A percentile compares a stretch with the other conserved stretches of the same genome.
Conservation (phyloP, 2,888 invertebrate species). For the Biston betularia region DNA sequence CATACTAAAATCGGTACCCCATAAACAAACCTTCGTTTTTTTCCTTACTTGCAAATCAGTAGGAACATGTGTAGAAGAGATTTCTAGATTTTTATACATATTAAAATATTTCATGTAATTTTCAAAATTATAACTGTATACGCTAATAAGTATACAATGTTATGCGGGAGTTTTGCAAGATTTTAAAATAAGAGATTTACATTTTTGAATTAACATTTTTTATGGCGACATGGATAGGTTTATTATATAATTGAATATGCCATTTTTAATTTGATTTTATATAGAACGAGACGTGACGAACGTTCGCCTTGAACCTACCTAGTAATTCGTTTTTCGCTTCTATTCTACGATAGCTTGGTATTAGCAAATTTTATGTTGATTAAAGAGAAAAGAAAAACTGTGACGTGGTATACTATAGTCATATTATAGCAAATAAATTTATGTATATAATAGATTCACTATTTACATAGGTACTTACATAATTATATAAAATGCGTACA, state of each 20-base stretch:
- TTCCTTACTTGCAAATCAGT: neutral
- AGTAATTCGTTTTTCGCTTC: too few relatives aligned
- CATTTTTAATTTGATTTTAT: neutral
- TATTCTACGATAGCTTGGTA: too few relatives aligned
- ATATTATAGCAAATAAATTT: too few relatives aligned
- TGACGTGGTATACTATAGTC: too few relatives aligned
- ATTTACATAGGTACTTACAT: too few relatives aligned
- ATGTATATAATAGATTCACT: too few relatives aligned
- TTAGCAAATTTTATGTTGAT: too few relatives aligned
- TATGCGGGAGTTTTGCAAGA: conserved; percentile 3
- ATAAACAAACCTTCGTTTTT: neutral
- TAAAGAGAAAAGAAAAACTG: too few relatives aligned
- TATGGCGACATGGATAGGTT: conserved; percentile 4
- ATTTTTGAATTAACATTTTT: conserved; percentile 15
- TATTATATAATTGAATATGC: neutral
- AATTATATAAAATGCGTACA: too few relatives aligned
- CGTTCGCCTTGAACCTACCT: neutral
- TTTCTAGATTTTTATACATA: neutral
- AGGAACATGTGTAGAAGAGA: neutral
- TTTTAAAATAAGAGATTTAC: neutral
- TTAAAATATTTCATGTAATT: neutral
- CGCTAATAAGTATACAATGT: neutral
- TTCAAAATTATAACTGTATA: conserved; percentile 1
- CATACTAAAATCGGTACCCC: conserved; percentile 6
- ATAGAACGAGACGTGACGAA: neutral